These are phyloP conservation scores for Drosophila biarmipes DNA, from an alignment of 1,140 invertebrate genomes.

Conservation along the genomic window DNA sequence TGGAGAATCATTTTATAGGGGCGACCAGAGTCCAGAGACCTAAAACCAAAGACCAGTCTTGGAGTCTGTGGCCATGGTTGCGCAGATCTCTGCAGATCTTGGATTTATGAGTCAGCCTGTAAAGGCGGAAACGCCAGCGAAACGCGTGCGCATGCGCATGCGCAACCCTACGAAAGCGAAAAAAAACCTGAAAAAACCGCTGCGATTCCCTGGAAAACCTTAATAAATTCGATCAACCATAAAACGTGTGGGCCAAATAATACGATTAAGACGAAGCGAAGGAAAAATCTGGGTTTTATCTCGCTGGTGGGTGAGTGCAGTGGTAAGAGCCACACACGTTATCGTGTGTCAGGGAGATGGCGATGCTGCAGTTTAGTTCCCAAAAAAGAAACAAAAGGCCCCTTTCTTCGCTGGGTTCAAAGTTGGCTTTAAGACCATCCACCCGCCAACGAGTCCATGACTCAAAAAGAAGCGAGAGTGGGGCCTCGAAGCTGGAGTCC, in stretches of 20 bases:
- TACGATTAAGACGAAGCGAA: slow-evolving; percentile 7
- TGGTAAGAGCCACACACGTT: slow-evolving; percentile 23
- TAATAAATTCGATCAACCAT: slow-evolving; percentile 19
- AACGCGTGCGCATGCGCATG: slow-evolving; percentile 26
- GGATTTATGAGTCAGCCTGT: slow-evolving; percentile 20
- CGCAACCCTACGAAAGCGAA: not conserved
- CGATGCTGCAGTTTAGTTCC: slow-evolving; percentile 13
- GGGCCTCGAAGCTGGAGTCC: not conserved
- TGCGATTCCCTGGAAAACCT: slow-evolving; percentile 18
- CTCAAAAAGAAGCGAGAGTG: slow-evolving; percentile 14
- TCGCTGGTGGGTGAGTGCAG: slow-evolving; percentile 9
- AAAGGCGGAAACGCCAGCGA: slow-evolving; percentile 10
- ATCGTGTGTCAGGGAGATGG: slow-evolving; percentile 7
- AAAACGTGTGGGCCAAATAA: not conserved
- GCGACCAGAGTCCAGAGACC: slow-evolving; percentile 1
- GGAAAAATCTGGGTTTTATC: slow-evolving; percentile 5
- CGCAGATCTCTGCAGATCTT: slow-evolving; percentile 3
- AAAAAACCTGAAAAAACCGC: slow-evolving; percentile 7
- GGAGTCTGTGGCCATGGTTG: slow-evolving; percentile 24
- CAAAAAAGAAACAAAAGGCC: slow-evolving; percentile 7
- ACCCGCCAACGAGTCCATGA: slow-evolving; percentile 31
- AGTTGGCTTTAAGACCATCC: slow-evolving; percentile 4
- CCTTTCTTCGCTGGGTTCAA: slow-evolving; percentile 10
- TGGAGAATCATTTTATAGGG: slow-evolving; percentile 4
- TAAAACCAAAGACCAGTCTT: slow-evolving; percentile 6